Percentiles rank a stretch among this genome's conserved stretches.
Conservation (phyloP, 2,113 vertebrate species). For the Phoenicopterus ruber region DNA sequence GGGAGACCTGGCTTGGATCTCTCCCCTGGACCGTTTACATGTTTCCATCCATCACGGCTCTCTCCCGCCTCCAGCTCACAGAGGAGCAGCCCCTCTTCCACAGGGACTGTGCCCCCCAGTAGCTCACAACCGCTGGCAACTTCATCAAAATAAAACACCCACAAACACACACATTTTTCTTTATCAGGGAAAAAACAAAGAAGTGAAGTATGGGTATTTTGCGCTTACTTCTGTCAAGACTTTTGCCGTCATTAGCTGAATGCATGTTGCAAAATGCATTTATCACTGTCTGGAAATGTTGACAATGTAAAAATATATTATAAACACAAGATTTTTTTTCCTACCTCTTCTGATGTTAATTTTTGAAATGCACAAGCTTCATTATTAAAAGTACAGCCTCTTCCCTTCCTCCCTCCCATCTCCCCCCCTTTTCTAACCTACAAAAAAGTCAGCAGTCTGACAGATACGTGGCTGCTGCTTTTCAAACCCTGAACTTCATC, state of each 20-base stretch:
- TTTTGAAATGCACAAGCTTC: neutral
- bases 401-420: neutral
- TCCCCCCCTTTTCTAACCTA: neutral
- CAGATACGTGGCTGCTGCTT: neutral
- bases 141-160: neutral
- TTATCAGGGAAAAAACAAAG: neutral
- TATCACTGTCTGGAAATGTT: neutral
- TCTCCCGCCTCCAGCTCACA: rapidly evolving
- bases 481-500: neutral
- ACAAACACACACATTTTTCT: neutral
- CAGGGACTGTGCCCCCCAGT: no score
- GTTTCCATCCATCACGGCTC: neutral
- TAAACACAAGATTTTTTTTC: neutral
- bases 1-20: neutral
- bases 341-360: neutral
- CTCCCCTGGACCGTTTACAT: neutral
- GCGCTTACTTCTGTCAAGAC: neutral
- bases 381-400: neutral
- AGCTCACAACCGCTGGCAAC: neutral
- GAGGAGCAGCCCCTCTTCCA: neutral
- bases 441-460: neutral
- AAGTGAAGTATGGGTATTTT: neutral
- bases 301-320: neutral
- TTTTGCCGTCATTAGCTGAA: neutral
- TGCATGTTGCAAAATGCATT: neutral